Percentiles rank a stretch among this genome's conserved stretches.
Conservation (phyloP, 2,113 vertebrate species). For the Setophaga coronata region DNA sequence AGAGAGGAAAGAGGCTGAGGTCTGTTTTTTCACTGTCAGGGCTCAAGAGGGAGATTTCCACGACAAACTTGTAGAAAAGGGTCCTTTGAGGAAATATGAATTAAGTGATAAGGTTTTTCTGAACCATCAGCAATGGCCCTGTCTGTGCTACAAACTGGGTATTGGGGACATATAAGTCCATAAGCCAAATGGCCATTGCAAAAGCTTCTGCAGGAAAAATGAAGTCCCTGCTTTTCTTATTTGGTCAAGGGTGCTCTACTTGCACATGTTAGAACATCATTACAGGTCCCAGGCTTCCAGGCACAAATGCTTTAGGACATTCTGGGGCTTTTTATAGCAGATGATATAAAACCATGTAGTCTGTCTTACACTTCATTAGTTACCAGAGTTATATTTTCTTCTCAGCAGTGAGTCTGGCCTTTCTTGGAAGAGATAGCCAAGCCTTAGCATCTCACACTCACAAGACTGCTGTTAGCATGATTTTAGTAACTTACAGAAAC, state of each 20-base stretch:
- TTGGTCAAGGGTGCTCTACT: neutral
- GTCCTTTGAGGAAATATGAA: neutral
- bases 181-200: neutral
- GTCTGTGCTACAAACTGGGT: neutral
- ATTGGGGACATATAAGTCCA: neutral
- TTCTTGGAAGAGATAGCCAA: neutral
- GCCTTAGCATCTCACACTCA: neutral
- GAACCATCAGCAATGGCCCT: neutral
- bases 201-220: neutral
- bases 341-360: neutral
- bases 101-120: neutral
- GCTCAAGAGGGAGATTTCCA: neutral
- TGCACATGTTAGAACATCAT: neutral
- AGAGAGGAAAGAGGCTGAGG: neutral
- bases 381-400: neutral
- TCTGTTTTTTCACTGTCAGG: neutral
- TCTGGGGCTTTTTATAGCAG: neutral
- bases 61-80: neutral
- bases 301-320: neutral
- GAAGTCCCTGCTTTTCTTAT: neutral
- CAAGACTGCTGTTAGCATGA: neutral
- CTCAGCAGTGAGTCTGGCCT: neutral
- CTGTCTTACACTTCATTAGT: conserved; percentile 1
- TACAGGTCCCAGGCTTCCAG: neutral
- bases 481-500: neutral